Evolutionary conservation across 2,113 vertebrate genomes (phyloP).

Genomic region (Melanotaenia duboulayi): DNA sequence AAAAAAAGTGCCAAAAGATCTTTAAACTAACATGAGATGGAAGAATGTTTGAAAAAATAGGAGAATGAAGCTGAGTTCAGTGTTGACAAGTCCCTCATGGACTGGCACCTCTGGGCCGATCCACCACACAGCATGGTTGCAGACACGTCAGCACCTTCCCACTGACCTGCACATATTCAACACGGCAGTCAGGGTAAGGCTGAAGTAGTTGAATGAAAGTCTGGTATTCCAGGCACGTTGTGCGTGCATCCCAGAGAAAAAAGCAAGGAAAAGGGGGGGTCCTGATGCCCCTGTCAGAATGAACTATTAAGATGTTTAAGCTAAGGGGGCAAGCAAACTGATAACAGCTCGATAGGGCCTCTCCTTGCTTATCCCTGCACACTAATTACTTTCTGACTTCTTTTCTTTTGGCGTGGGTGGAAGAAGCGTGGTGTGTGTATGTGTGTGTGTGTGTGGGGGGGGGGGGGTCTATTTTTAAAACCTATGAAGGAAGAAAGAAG

Average conservation of each 20-base stretch:
- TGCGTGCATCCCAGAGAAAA: slow-evolving; percentile 17
- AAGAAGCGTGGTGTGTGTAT: neutral
- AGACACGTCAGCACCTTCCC: slow-evolving; percentile 19
- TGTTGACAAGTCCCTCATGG: no score
- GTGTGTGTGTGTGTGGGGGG: no score
- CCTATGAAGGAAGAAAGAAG: slow-evolving; percentile 72
- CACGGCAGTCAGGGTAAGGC: slow-evolving; percentile 15
- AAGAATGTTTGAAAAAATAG: no score
- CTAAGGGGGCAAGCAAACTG: slow-evolving; percentile 56
- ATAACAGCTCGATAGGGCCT: slow-evolving; percentile 69
- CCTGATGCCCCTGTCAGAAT: slow-evolving; percentile 58
- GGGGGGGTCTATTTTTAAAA: slow-evolving; percentile 69
- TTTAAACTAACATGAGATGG: no score
- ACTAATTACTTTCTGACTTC: slow-evolving; percentile 75
- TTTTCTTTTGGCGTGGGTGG: slow-evolving; percentile 48
- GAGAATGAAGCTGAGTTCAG: no score
- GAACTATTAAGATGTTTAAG: slow-evolving; percentile 75
- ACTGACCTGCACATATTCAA: slow-evolving; percentile 27
- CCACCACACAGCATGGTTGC: no score
- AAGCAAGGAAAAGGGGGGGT: slow-evolving; percentile 25
- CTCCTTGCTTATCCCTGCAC: slow-evolving; percentile 54
- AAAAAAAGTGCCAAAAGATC: no score
- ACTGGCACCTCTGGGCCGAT: no score
- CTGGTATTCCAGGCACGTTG: slow-evolving; percentile 53
- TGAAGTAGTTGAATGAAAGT: slow-evolving; percentile 61